These are phyloP conservation scores for Borostomias antarcticus DNA, from an alignment of 2,797 vertebrate species.

Conservation along the genomic window DNA sequence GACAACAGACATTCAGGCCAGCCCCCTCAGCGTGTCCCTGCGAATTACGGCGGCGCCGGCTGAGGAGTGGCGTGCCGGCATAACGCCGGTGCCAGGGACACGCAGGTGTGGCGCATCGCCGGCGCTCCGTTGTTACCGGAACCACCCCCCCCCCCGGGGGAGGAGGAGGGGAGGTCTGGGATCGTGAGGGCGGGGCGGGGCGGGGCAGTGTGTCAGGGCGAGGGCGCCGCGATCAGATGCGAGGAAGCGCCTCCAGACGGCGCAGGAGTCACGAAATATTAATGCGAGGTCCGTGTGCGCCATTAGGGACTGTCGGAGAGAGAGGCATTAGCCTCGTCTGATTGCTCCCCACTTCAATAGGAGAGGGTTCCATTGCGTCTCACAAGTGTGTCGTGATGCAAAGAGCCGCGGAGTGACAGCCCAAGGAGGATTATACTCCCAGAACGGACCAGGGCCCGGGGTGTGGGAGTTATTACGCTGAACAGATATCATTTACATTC, in stretches of 20 bases:
- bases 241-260: background rate
- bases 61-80: background rate
- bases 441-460: no score
- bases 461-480: background rate
- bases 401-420: background rate
- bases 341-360: conserved; percentile 8
- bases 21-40: conserved; percentile 2
- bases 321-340: conserved; percentile 3
- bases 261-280: background rate
- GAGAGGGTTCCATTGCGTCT: background rate
- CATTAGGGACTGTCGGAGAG: background rate
- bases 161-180: background rate
- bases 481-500: background rate
- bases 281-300: background rate
- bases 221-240: background rate
- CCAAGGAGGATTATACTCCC: background rate
- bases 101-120: background rate
- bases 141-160: background rate
- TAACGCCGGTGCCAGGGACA: no score
- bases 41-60: background rate
- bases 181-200: background rate
- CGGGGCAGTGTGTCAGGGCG: background rate
- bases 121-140: background rate
- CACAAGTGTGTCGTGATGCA: background rate
- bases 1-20: conserved; percentile 16